A percentile compares a stretch with the other conserved stretches of the same genome.
These are phyloP conservation scores for Meta bourneti DNA, from an alignment of 2,888 invertebrate genomes.

Conservation along the genomic window DNA sequence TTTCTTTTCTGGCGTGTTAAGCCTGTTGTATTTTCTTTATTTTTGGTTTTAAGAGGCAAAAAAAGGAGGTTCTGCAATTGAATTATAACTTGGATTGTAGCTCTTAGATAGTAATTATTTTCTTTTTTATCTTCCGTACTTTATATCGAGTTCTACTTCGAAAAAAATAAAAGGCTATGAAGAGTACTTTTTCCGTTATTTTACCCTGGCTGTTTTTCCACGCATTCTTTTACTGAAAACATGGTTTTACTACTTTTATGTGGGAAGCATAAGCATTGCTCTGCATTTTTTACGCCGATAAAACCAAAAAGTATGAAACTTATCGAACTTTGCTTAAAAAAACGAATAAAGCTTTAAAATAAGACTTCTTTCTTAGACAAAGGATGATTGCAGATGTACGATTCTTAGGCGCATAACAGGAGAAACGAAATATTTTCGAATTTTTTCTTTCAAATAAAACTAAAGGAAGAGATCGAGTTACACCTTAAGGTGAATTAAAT, in stretches of 20 bases:
- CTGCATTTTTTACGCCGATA: neutral
- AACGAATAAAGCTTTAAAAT: neutral
- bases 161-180: conserved; percentile 14
- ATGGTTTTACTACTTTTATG: neutral
- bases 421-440: too few species aligned
- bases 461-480: too few species aligned
- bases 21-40: conserved; percentile 37
- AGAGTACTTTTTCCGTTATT: conserved; percentile 34
- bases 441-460: too few species aligned
- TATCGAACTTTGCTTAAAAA: neutral
- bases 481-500: too few species aligned
- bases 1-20: conserved; percentile 33
- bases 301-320: neutral
- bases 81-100: conserved; percentile 59
- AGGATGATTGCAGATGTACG: neutral
- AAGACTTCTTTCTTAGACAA: neutral
- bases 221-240: neutral
- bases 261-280: neutral
- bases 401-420: neutral
- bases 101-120: conserved; percentile 55
- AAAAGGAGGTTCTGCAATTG: conserved; percentile 40
- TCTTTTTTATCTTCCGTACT: conserved; percentile 10
- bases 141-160: conserved; percentile 34
- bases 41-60: conserved; percentile 18
- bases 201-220: conserved; percentile 35